These are phyloP conservation scores for Tretioscincus oriximinensis DNA, from an alignment of 2,113 vertebrate species.

Conservation along the genomic window DNA sequence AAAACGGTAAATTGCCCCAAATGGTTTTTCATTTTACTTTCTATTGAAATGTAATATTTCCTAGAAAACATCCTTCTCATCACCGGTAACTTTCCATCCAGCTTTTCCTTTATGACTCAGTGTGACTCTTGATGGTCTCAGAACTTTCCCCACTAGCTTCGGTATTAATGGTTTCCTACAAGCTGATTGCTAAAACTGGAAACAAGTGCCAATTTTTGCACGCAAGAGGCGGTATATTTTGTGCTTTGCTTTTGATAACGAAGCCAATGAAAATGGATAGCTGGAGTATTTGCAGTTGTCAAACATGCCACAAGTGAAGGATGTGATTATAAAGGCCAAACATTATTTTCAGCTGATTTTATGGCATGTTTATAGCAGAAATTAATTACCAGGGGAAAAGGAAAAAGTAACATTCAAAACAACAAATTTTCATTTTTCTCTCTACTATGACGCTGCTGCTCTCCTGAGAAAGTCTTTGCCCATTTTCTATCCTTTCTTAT, in stretches of 20 bases:
- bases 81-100: background rate
- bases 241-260: slow-evolving; percentile 6
- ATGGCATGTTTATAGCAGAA: slow-evolving; percentile 9
- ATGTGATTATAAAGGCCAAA: slow-evolving; percentile 10
- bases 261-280: background rate
- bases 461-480: background rate
- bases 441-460: background rate
- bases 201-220: slow-evolving; percentile 11
- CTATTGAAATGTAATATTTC: background rate
- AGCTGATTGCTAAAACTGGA: slow-evolving; percentile 9
- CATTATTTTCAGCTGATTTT: slow-evolving; percentile 8
- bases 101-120: background rate
- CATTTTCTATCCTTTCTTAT: background rate
- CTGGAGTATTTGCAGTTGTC: slow-evolving; percentile 24
- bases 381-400: background rate
- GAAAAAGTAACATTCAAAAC: background rate
- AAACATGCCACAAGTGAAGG: slow-evolving; percentile 14
- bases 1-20: slow-evolving; percentile 28
- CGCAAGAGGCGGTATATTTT: slow-evolving; percentile 10
- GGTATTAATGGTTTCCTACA: background rate
- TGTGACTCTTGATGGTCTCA: background rate
- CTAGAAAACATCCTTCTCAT: slow-evolving; percentile 8
- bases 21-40: slow-evolving; percentile 3
- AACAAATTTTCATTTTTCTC: background rate
- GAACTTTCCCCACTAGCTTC: background rate